These are phyloP conservation scores for Ecdyonurus torrentis DNA, from an alignment of 2,888 invertebrate genomes.

Conservation along the genomic window DNA sequence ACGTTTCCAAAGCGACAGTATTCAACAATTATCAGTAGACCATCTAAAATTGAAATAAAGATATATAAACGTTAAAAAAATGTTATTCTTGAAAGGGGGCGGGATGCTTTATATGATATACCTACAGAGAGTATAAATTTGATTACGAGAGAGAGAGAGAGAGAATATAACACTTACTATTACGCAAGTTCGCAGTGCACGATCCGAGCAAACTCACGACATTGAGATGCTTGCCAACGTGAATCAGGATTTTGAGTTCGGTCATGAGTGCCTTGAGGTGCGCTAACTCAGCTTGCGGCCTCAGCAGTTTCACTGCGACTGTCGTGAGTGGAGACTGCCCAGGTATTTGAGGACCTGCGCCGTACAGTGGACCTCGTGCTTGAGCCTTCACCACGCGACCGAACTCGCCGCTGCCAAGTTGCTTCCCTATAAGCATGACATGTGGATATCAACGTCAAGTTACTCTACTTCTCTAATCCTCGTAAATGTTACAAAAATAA, in stretches of 20 bases:
- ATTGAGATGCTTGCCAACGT: conserved; percentile 34
- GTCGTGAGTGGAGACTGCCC: conserved; percentile 21
- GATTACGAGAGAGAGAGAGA: not conserved
- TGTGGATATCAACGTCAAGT: too few species aligned
- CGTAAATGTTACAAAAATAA: too few species aligned
- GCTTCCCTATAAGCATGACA: conserved; percentile 10
- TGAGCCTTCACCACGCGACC: conserved; percentile 32
- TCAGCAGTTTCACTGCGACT: conserved; percentile 35
- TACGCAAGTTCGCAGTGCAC: conserved; percentile 28
- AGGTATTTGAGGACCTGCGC: conserved; percentile 10
- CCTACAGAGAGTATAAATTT: not conserved
- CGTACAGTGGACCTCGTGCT: conserved; percentile 16
- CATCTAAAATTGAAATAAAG: too few species aligned
- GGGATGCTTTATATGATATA: too few species aligned
- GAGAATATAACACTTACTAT: conserved; percentile 20
- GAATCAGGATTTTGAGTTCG: conserved; percentile 34
- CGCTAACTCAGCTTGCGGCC: conserved; percentile 28
- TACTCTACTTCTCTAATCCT: too few species aligned
- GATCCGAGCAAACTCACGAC: conserved; percentile 36
- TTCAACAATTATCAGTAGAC: conserved; percentile 84
- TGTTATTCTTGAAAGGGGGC: too few species aligned
- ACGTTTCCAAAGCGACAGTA: conserved; percentile 87
- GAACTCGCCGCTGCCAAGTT: conserved; percentile 34
- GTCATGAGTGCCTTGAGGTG: conserved; percentile 32
- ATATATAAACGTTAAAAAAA: too few species aligned